These are phyloP conservation scores for Cylloceria caligata DNA, from an alignment of 2,888 invertebrate genomes.

Conservation along the genomic window DNA sequence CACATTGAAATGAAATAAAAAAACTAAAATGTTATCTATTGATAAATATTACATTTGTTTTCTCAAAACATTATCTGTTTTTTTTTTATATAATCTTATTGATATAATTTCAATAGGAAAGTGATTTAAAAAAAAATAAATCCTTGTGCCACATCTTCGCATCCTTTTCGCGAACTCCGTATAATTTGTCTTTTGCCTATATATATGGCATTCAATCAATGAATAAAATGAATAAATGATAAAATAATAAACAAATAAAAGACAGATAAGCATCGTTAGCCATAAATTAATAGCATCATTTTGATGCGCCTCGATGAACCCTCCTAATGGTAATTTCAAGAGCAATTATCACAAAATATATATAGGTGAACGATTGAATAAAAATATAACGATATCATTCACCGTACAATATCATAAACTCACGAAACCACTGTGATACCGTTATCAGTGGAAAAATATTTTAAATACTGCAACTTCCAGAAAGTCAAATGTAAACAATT, in stretches of 20 bases:
- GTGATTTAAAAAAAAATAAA: not conserved
- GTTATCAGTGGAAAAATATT: conserved; percentile 4
- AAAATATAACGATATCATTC: not conserved
- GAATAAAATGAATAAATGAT: not conserved
- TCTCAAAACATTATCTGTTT: not conserved
- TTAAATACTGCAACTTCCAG: not conserved
- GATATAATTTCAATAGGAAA: not conserved
- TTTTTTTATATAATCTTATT: not conserved
- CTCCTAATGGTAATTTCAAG: not conserved
- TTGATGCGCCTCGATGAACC: not conserved
- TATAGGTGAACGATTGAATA: not conserved
- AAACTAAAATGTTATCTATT: too few relatives aligned
- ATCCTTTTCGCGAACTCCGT: too few relatives aligned
- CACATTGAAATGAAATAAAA: too few relatives aligned
- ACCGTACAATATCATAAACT: not conserved
- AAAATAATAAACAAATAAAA: not conserved
- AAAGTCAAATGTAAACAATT: not conserved
- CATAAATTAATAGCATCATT: not conserved
- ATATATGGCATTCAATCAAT: not conserved
- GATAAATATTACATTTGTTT: too few relatives aligned
- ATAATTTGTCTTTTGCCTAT: not conserved
- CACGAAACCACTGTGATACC: not conserved
- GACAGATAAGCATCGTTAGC: not conserved
- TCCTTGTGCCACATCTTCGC: too few relatives aligned
- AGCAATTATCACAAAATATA: conserved; percentile 4